A percentile compares a stretch with the other conserved stretches of the same genome.
Evolutionary conservation across 1,140 invertebrate genomes (phyloP).

Genomic region (Drosophila kurseongensis): DNA sequence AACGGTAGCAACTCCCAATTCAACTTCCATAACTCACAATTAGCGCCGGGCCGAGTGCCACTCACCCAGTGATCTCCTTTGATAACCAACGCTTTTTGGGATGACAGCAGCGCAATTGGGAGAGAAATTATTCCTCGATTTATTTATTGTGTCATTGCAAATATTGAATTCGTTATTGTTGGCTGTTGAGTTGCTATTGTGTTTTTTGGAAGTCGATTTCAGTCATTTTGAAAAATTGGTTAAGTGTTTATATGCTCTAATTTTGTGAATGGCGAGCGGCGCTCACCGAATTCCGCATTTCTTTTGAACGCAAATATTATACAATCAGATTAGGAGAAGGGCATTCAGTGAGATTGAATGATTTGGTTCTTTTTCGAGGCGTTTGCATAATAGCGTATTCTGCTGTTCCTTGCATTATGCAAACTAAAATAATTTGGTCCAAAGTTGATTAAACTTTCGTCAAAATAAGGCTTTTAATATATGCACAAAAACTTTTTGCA

Average conservation of each 20-base stretch:
- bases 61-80: constrained; percentile 73
- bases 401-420: not conserved
- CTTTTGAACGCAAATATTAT: constrained; percentile 33
- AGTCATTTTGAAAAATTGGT: constrained; percentile 57
- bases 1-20: constrained; percentile 48
- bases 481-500: constrained; percentile 42
- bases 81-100: constrained; percentile 48
- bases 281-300: constrained; percentile 53
- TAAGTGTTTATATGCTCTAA: constrained; percentile 70
- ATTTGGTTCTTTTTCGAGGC: constrained; percentile 35
- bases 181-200: constrained; percentile 50
- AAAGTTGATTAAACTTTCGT: constrained; percentile 66
- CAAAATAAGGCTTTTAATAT: constrained; percentile 39
- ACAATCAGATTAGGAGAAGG: constrained; percentile 37
- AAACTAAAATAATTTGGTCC: not conserved
- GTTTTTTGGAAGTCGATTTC: constrained; percentile 38
- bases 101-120: constrained; percentile 31
- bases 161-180: constrained; percentile 54
- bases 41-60: constrained; percentile 53
- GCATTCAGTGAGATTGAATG: constrained; percentile 21
- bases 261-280: constrained; percentile 57
- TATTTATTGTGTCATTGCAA: constrained; percentile 75
- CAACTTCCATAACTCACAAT: constrained; percentile 57
- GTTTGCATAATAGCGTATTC: constrained; percentile 15
- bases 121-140: constrained; percentile 65